Percentiles rank a stretch among this genome's conserved stretches.
These are phyloP conservation scores for Cynaeus angustus DNA, from an alignment of 2,888 invertebrate genomes.

Conservation along the genomic window DNA sequence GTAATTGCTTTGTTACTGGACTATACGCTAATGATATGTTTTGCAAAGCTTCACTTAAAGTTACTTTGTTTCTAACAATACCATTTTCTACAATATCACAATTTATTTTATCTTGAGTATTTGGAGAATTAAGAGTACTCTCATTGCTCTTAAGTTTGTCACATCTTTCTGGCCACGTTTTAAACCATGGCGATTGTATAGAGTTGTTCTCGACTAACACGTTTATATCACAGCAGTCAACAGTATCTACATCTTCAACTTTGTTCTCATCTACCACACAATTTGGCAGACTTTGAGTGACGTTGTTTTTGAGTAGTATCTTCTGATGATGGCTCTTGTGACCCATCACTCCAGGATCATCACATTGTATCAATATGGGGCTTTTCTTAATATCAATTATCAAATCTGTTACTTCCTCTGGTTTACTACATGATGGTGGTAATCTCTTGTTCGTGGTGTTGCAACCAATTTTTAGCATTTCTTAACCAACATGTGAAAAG, in stretches of 20 bases:
- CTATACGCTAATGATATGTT: slow-evolving; percentile 85
- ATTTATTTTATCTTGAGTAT: slow-evolving; percentile 59
- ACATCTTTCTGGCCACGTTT: slow-evolving; percentile 73
- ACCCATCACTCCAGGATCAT: slow-evolving; percentile 22
- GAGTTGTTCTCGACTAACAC: slow-evolving; percentile 56
- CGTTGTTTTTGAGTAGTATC: slow-evolving; percentile 56
- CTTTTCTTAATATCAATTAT: slow-evolving; percentile 27
- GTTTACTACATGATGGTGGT: slow-evolving; percentile 19
- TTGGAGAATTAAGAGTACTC: slow-evolving; percentile 54
- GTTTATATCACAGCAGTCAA: slow-evolving; percentile 61
- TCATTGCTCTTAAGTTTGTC: slow-evolving; percentile 67
- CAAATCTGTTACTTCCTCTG: slow-evolving; percentile 38
- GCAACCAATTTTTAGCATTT: slow-evolving; percentile 29
- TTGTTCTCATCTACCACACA: slow-evolving; percentile 62
- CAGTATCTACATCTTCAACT: slow-evolving; percentile 50
- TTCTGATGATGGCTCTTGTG: slow-evolving; percentile 42
- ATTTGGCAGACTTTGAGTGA: slow-evolving; percentile 69
- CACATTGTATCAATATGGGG: slow-evolving; percentile 16
- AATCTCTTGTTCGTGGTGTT: neutral
- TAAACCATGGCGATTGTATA: slow-evolving; percentile 69
- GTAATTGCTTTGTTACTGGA: slow-evolving; percentile 82
- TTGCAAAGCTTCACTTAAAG: slow-evolving; percentile 81
- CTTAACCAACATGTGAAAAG: slow-evolving; percentile 26
- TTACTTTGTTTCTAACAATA: slow-evolving; percentile 74
- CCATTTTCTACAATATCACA: slow-evolving; percentile 65